Base-by-base conservation (phyloP, 1,140 invertebrate genomes). In the Scaptomyza graminum region DNA sequence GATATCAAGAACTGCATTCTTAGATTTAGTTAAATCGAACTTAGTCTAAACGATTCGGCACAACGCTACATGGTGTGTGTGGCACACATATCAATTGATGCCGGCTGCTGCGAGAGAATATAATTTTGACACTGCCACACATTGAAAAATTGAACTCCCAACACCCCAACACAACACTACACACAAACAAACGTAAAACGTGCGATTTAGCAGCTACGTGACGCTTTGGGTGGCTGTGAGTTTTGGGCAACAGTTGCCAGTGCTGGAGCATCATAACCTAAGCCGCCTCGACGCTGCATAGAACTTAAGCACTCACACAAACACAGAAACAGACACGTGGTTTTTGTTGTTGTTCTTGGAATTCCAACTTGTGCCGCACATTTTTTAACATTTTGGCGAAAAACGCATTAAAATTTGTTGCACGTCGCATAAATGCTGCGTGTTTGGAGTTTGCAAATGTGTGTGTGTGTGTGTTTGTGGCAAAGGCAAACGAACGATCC, bases 361-460 rank as follows among this genome's bases (percentile, higher is more conserved):
- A 87, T 88, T 79, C 82, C 82, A 79, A 87, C 71, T 87, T 88
- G 82, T 88, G 83, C 83, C 83, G 65, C 81, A 85, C 81, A 87
- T 87, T 87, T 87, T 87, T 87, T 87, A 88, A 76, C 82, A 79
- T 88, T 87, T 87, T 87, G 82, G 83, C 79, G 78, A 85, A 71
- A 87, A 87, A 87, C 82, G 82, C 82, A 87, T 87, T 87, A 88
- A 87, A 87, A 87, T 87, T 87, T 87, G 83, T 87, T 87, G 83
- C 83, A 87, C 83, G 83, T 87, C 83, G 79, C 83, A 88, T 89
- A 87, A 87, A 87, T 87, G 82, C 79, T 88, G 67, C 63, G 59
- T 63, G 56, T 74, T 41, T 77, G 59, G 28, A 31, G 28, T 70
- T 22, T 52, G 44, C 37, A 37, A 65, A 31, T 57, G 34, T 47